Evolutionary conservation across 2,113 vertebrate genomes (phyloP), one percentile per base, ranked within the genome.

Genomic region (Procapra przewalskii): DNA sequence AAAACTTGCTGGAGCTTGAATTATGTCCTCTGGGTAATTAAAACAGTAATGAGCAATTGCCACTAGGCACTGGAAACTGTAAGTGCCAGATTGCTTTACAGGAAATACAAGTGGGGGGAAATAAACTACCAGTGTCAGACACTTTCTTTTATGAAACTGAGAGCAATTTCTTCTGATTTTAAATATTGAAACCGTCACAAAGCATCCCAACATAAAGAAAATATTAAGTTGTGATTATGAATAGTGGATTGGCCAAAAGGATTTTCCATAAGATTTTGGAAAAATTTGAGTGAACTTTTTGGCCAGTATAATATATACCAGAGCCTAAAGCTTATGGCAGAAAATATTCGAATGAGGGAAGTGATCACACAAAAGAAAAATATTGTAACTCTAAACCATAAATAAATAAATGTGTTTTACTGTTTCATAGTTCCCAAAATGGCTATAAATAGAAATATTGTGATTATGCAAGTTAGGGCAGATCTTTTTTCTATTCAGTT

Each of bases 1-100:
- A 33, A 93, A 97, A 88, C 97, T 87, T 97, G 97, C 79, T 96
- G 80, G 71, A 92, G 52, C 96, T 90, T 97, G 98, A 97, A 59
- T 52, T 52, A n/a, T 84, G 50, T 79, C 79, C 43, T 94, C n/a
- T 12, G 80, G 36, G 79, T 86, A 90, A 93, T 93, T 83, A 87
- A 97, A 93, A 87, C 4, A 84, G 71, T 75, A 95, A 60, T 98
- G 97, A 98, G 77, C 93, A 94, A 98, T 90, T 93, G 83, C 59
- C 83, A 92, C 33, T 67, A 6, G 60, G 36, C 77, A 81, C 8
- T 84, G 62, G 33, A 19, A 86, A 62, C 52, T 60, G 9, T 29
- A 91, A n/a, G 14, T 85, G 54, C 48, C 67, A 97, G 67, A 15
- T 84, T 91, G 52, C 10, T 91, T 89, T 62, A 96, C 16, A 25